Evolutionary conservation across 2,797 vertebrate genomes (phyloP), one percentile per base, ranked within the genome.

Genomic region (Lagocephalus sceleratus): DNA sequence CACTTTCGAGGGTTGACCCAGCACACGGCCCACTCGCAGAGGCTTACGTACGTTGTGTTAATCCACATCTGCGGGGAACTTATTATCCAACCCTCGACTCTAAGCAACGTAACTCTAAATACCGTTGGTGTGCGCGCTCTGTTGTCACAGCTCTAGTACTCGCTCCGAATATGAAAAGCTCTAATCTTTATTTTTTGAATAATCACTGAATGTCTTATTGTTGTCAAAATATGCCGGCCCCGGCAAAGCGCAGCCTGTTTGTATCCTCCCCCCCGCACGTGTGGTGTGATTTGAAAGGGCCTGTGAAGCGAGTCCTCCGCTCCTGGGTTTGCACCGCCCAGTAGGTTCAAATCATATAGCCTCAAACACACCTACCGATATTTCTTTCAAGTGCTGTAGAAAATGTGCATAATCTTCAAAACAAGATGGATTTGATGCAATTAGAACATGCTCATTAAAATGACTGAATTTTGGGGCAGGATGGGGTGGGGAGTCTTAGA

Each of bases 121-220:
- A 56, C 64, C 48, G 32, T 42, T 19, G 40, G 63, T 67, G 53
- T 15, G 68, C 54, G 60, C 59, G 64, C 62, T 63, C 43, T 66
- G 10, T 64, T 61, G 66, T 76, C 68, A 73, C 77, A 29, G 66
- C 64, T 69, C n/a, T 63, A 29, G 68, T 78, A 44, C 59, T 61
- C 57, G 22, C 66, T 77, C 51, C 70, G 57, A 32, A 48, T 70
- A 48, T 57, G 43, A 52, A 23, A 64, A 59, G 42, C 55, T 68
- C 59, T 68, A 44, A 60, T 66, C 26, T 32, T 63, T 67, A 51
- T 60, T 60, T 43, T 74, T 50, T 43, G 19, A 66, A 71, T 63
- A 54, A 68, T 75, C 50, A 55, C 63, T 80, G 62, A 79, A 68
- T 84, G 79, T 82, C 47, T 68, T 49, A 51, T 68, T 58, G 63